These are phyloP conservation scores for Panulirus ornatus DNA, from an alignment of 1,140 invertebrate genomes.

Conservation along the genomic window DNA sequence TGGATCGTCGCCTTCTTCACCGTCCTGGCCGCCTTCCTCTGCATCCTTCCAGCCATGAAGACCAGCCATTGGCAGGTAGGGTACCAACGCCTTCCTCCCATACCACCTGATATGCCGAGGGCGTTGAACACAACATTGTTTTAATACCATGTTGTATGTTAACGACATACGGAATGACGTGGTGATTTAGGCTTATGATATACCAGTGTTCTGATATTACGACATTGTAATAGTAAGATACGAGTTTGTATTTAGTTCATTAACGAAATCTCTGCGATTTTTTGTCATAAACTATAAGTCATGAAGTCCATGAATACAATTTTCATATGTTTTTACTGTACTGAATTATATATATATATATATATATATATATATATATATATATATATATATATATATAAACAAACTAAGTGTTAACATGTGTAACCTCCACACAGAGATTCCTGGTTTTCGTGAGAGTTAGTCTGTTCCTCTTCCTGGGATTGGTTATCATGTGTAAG, in stretches of 20 bases:
- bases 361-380: not conserved
- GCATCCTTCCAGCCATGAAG: constrained; percentile 78
- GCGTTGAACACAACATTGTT: too few relatives aligned
- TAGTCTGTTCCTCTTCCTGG: not conserved
- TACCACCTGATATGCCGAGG: too few relatives aligned
- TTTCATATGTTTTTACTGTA: too few relatives aligned
- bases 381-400: not conserved
- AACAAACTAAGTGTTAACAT: too few relatives aligned
- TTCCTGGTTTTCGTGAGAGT: not conserved
- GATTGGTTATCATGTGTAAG: constrained; percentile 63
- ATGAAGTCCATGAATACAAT: too few relatives aligned
- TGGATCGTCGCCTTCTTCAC: constrained; percentile 80
- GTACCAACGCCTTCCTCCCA: constrained; percentile 15
- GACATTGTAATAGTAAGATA: too few relatives aligned
- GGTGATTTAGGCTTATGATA: not conserved
- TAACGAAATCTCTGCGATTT: too few relatives aligned
- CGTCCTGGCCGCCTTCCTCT: constrained; percentile 79
- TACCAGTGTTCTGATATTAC: too few relatives aligned
- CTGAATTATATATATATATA: not conserved
- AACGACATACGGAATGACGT: not conserved
- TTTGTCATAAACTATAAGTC: too few relatives aligned
- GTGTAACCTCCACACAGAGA: not conserved
- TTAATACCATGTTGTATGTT: too few relatives aligned
- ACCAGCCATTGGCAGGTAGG: constrained; percentile 79
- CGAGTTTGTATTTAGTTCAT: too few relatives aligned